Evolutionary conservation across 2,888 invertebrate species (phyloP), one percentile per base, ranked within the genome.

Genomic region (Watsonalla binaria): DNA sequence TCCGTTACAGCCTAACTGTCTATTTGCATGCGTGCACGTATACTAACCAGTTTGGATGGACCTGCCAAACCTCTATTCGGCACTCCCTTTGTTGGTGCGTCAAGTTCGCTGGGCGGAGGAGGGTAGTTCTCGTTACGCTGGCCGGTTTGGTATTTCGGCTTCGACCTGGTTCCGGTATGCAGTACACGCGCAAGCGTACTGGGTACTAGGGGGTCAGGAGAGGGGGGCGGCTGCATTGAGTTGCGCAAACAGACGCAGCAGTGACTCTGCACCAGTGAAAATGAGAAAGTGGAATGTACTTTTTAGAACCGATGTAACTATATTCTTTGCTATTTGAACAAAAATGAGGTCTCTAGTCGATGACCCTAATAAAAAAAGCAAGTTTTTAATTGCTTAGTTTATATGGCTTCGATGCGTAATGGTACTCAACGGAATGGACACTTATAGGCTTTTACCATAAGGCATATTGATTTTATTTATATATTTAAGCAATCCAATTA

Each of bases 21-120:
- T 76, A 88, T 89, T 89, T 89, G 89, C 90, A 90, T 90, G 86
- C 88, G 84, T 90, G 89, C 90, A 90, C 82, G 82, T 84, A 84
- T 74, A 78, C 54, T 61, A 55, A 55, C 86, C 74, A 73, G 63
- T 59, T 15, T 65, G 65, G 50, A 42, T 50, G 62, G 84, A 80
- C 58, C 84, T 61, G 56, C 62, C 63, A 68, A 71, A 70, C 60
- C 63, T 70, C 66, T 76, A 74, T 73, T 75, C 74, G 59, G 57
- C 59, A 57, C 60, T 62, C 55, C 57, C 55, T 54, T 56, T 63
- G 53, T 51, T 50, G 55, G 54, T 53, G 47, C 55, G 56, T 54
- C 53, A 52, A 52, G 37, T 55, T 51, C 58, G 51, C n/a, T 14
- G 63, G 52, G 74, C 66, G 76, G 69, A 66, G 73, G 57, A 68